Evolutionary conservation across 2,797 vertebrate genomes (phyloP).

Genomic region (Echiichthys vipera): DNA sequence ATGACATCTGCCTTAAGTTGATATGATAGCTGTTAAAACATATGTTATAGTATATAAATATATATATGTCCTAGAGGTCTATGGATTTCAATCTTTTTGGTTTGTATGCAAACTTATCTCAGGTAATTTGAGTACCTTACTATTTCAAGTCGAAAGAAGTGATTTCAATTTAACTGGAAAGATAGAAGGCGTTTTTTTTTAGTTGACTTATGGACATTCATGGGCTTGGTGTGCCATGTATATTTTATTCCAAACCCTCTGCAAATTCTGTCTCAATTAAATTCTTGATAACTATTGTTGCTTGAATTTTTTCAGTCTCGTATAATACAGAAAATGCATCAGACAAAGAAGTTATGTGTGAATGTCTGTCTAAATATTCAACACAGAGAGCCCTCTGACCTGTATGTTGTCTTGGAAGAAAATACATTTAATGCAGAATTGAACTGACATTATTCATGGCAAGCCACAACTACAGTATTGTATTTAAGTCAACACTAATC

Average conservation of each 20-base stretch:
- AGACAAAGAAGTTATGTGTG: neutral
- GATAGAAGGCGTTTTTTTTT: constrained; percentile 7
- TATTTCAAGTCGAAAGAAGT: constrained; percentile 35
- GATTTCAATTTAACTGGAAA: constrained; percentile 55
- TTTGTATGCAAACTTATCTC: constrained; percentile 80
- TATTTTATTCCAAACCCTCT: constrained; percentile 63
- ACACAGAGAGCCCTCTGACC: neutral
- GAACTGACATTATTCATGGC: constrained; percentile 7
- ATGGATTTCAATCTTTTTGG: constrained; percentile 58
- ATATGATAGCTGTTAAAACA: constrained; percentile 41
- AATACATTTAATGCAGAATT: constrained; percentile 81
- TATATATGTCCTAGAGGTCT: constrained; percentile 45
- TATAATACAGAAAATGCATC: neutral
- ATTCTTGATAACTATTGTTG: constrained; percentile 44
- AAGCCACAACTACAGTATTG: neutral
- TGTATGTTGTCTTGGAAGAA: constrained; percentile 65
- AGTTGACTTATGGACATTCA: neutral
- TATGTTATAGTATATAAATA: constrained; percentile 25
- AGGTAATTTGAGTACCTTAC: constrained; percentile 78
- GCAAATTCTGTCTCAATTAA: constrained; percentile 65
- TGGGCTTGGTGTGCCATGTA: constrained; percentile 37
- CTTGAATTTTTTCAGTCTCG: neutral
- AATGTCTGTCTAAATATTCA: neutral
- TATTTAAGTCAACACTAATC: no score
- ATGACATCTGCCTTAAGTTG: constrained; percentile 73